Percentiles rank a stretch among this genome's conserved stretches.
phyloP scores from a whole-genome alignment of 2,888 invertebrate genomes.

The Syrphus vitripennis region DNA sequence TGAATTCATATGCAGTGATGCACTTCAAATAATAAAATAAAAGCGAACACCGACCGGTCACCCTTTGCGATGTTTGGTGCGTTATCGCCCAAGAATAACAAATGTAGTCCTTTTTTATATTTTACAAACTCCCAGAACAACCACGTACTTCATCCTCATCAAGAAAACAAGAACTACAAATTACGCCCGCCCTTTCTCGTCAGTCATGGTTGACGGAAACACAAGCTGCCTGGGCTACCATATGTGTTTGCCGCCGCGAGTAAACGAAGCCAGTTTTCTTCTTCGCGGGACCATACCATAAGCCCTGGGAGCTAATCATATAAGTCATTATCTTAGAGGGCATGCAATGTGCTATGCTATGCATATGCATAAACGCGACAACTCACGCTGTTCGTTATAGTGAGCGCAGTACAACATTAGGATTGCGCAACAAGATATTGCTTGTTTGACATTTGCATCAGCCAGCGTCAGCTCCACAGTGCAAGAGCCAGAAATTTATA shows the following conservation, averaged over 20 bases:
- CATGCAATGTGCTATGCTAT: background rate
- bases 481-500: background rate
- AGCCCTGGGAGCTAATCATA: conserved; percentile 34
- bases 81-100: conserved; percentile 53
- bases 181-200: background rate
- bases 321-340: conserved; percentile 38
- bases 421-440: conserved; percentile 7
- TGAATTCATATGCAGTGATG: conserved; percentile 4
- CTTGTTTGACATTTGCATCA: conserved; percentile 33
- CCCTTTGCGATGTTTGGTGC: conserved; percentile 17
- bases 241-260: conserved; percentile 25
- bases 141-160: background rate
- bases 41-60: conserved; percentile 39
- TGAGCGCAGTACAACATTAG: background rate
- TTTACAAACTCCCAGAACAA: conserved; percentile 17
- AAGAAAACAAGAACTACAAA: background rate
- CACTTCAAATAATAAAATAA: conserved; percentile 52
- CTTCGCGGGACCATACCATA: background rate
- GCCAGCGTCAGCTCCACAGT: background rate
- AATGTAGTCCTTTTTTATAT: conserved; percentile 44
- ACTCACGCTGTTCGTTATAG: background rate
- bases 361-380: conserved; percentile 18
- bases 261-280: background rate
- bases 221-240: conserved; percentile 64
- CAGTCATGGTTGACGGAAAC: conserved; percentile 53